phyloP scores from a whole-genome alignment of 2,888 invertebrate species.

The Adelognathus sp. region DNA sequence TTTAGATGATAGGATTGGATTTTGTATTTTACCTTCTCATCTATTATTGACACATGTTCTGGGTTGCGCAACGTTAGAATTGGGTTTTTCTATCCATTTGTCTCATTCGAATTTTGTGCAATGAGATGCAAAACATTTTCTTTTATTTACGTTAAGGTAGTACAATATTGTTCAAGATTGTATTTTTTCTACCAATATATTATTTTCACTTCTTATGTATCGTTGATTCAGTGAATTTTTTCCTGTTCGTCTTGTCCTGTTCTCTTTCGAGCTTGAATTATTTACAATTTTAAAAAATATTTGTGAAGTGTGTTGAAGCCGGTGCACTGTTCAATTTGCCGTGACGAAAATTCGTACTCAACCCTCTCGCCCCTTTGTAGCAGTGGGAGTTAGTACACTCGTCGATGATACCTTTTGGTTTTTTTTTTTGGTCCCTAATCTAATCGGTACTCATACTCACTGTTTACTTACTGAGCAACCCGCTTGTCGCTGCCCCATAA shows the following conservation, averaged over 20 bases:
- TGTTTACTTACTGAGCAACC: constrained; percentile 88
- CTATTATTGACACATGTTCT: too few species aligned
- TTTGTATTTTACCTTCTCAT: too few species aligned
- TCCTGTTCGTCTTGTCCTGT: constrained; percentile 4
- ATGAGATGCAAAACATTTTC: too few species aligned
- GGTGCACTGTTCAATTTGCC: constrained; percentile 7
- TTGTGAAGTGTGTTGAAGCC: constrained; percentile 11
- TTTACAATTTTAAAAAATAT: not conserved
- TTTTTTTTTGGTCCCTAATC: constrained; percentile 71
- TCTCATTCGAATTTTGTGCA: too few species aligned
- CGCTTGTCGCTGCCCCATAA: constrained; percentile 85
- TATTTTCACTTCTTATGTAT: too few species aligned
- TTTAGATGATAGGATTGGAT: too few species aligned
- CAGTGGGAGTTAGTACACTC: constrained; percentile 31
- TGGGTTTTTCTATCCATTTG: too few species aligned
- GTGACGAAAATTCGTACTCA: not conserved
- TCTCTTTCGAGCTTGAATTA: not conserved
- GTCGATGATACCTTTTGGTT: constrained; percentile 21
- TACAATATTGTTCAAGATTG: too few species aligned
- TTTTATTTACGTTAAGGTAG: too few species aligned
- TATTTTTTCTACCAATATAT: too few species aligned
- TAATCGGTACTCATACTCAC: constrained; percentile 83
- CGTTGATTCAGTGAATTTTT: too few species aligned
- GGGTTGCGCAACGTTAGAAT: too few species aligned
- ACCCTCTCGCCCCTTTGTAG: constrained; percentile 25